Base-by-base conservation (phyloP, 2,888 invertebrate species). In the Bembecia ichneumoniformis region DNA sequence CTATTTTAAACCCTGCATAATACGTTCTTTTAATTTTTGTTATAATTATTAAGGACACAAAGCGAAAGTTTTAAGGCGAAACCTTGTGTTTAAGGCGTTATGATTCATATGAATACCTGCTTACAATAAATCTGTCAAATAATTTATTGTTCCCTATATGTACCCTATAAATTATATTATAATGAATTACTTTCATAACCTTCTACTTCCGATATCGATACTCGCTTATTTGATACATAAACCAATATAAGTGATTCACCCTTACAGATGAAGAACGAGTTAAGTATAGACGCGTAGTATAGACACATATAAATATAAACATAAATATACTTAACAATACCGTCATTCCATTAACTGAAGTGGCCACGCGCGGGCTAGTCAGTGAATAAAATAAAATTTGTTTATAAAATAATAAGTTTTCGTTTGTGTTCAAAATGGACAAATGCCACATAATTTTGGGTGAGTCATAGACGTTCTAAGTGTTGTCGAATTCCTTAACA, bases 281-380 rank as follows among this genome's bases (percentile, higher is more conserved):
- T 48, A 49, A 43, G 47, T 43, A 47, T 43, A 43, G 35, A 48
- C 45, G 43, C 14, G 43, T 40, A 47, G 52, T 46, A 48, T 40
- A 43, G 48, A 20, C 36, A 47, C 43, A 45, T 49, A 53, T 51
- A 52, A 52, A 50, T 48, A 50, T 52, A 44, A 44, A 40, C 40
- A 40, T 11, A 40, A n/a, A 11, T 40, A 14, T 40, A 40, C 10
- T 40, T 40, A 40, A 40, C 14, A 14, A 40, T 40, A 40, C 40
- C 7, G 40, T 40, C 40, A 40, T 40, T 40, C 14, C n/a, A 40
- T 40, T 11, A 40, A n/a, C 40, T 40, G 40, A 40, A 40, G 40
- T 40, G 11, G 40, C 40, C 40, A 40, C 40, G 40, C 4, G n/a
- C 40, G 40, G 40, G 40, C 14, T 7, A 40, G 40, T 40, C 14